Percentiles rank a stretch among this genome's conserved stretches.
Evolutionary conservation across 2,797 vertebrate species (phyloP).

Genomic region (Gallirallus australis): DNA sequence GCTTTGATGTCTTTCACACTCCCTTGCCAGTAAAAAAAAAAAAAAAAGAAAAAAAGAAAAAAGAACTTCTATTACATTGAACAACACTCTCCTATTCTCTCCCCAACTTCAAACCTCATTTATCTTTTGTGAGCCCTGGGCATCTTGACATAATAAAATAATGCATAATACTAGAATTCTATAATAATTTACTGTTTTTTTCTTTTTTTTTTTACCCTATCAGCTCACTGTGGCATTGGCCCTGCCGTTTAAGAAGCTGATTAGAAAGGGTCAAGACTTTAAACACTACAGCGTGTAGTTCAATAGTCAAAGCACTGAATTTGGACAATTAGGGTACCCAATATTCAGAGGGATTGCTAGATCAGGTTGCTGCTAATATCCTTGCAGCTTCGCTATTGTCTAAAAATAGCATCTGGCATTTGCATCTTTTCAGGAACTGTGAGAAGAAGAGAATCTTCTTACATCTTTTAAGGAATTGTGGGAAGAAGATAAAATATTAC

Average conservation of each 20-base stretch:
- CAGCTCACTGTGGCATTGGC: constrained; percentile 4
- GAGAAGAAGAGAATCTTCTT: not conserved
- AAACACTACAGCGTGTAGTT: not conserved
- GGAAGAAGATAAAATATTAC: not conserved
- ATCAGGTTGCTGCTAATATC: not conserved
- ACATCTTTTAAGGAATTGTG: not conserved
- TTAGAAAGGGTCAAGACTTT: constrained; percentile 9
- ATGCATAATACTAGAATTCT: constrained; percentile 64
- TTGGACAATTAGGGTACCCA: not conserved
- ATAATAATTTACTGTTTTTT: constrained; percentile 30
- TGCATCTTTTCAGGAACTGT: not conserved
- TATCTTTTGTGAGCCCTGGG: constrained; percentile 79
- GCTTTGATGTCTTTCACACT: constrained; percentile 80
- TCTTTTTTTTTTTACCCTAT: not conserved
- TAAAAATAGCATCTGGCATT: not conserved
- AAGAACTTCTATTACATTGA: constrained; percentile 73
- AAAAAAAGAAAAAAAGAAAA: not conserved
- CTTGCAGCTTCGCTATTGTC: not conserved
- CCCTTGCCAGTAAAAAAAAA: constrained; percentile 61
- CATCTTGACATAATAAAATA: constrained; percentile 72
- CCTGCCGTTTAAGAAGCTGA: constrained; percentile 19
- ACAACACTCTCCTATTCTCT: constrained; percentile 19
- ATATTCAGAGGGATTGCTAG: not conserved
- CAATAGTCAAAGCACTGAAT: not conserved
- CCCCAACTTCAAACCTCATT: constrained; percentile 75